These are phyloP conservation scores for Drosophila nigrodunni DNA, from an alignment of 1,140 invertebrate genomes.

Conservation along the genomic window DNA sequence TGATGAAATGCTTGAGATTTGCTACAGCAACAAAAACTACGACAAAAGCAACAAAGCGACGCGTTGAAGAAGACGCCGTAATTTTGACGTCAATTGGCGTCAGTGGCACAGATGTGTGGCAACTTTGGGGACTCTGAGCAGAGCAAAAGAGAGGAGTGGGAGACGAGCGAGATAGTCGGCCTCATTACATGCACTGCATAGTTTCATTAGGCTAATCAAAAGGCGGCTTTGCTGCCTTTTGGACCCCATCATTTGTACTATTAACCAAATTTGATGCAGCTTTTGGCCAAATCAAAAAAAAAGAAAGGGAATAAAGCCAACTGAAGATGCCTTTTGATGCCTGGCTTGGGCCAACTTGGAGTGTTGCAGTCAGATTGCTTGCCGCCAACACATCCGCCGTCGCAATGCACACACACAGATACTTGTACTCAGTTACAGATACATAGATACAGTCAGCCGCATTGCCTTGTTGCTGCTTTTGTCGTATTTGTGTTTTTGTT, in stretches of 20 bases:
- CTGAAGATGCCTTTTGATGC: constrained; percentile 66
- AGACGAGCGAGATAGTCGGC: not conserved
- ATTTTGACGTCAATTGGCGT: constrained; percentile 71
- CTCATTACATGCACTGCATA: constrained; percentile 60
- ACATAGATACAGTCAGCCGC: constrained; percentile 30
- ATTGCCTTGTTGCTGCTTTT: constrained; percentile 52
- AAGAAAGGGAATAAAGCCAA: constrained; percentile 26
- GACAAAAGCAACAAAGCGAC: constrained; percentile 20
- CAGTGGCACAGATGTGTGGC: constrained; percentile 38
- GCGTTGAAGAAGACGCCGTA: constrained; percentile 39
- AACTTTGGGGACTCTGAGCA: not conserved
- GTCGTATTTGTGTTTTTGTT: constrained; percentile 66
- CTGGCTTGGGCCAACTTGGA: constrained; percentile 53
- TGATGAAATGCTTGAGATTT: constrained; percentile 81
- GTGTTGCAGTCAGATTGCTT: constrained; percentile 41
- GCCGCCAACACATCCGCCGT: constrained; percentile 66
- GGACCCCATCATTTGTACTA: constrained; percentile 42
- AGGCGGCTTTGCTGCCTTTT: constrained; percentile 36
- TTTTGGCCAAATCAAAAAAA: constrained; percentile 34
- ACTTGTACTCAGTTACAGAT: constrained; percentile 10
- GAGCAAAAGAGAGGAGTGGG: not conserved
- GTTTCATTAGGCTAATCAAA: constrained; percentile 82
- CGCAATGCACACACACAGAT: constrained; percentile 44
- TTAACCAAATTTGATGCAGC: constrained; percentile 76
- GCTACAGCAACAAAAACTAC: constrained; percentile 37